These are phyloP conservation scores for Alouatta caraya DNA, from an alignment of 2,797 vertebrate genomes.

Conservation along the genomic window DNA sequence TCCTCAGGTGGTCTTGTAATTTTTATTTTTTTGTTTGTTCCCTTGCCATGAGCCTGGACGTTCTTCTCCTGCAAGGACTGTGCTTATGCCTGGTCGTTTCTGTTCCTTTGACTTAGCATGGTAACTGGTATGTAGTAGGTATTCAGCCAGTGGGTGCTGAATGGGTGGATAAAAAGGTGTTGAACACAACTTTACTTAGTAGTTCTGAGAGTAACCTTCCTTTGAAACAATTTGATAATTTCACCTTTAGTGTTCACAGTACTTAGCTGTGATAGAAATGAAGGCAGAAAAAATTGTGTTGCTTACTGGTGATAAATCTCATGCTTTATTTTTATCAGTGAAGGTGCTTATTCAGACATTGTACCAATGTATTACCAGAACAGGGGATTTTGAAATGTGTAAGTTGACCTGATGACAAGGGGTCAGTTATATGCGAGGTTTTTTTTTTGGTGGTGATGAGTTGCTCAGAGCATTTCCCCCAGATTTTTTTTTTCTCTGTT, in stretches of 20 bases:
- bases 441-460: neutral
- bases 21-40: neutral
- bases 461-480: neutral
- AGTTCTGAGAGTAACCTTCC: neutral
- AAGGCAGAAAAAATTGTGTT: slow-evolving; percentile 9
- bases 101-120: neutral
- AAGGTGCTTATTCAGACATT: neutral
- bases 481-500: neutral
- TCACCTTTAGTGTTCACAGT: slow-evolving; percentile 1
- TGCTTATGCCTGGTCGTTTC: neutral
- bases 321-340: slow-evolving; percentile 13
- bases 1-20: neutral
- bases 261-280: neutral
- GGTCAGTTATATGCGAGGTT: neutral
- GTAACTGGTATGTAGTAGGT: neutral
- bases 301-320: neutral
- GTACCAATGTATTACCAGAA: neutral
- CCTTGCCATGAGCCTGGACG: neutral
- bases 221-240: neutral
- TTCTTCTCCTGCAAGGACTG: neutral
- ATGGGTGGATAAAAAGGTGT: neutral
- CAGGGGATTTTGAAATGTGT: neutral
- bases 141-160: neutral
- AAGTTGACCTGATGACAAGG: neutral
- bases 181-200: neutral